Evolutionary conservation across 2,888 invertebrate species (phyloP), one percentile per base, ranked within the genome.

Genomic region (Apomyelois bistriatella): DNA sequence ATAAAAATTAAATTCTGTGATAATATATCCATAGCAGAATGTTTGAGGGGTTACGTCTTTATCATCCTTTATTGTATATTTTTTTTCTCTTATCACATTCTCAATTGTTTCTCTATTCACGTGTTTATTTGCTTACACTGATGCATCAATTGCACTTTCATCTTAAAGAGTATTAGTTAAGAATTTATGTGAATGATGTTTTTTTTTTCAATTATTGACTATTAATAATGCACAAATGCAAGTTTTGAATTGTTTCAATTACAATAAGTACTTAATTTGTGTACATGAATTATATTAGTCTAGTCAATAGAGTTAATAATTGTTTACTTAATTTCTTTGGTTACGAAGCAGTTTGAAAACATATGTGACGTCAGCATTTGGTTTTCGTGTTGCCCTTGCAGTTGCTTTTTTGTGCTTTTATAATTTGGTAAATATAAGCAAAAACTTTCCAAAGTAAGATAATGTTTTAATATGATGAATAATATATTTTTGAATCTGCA

Each of bases 331-430:
- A 41, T 17, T 47, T 10, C 9, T 10, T 47, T n/a, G 43, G 30
- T 15, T 43, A 38, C 50, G 48, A 43, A 59, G 42, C 15, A 55
- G 57, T 56, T 58, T 37, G 54, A 48, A 54, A 52, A 60, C 7
- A 52, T 56, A 61, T 64, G 62, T 54, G 48, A 65, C 66, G 65
- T 70, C 60, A 65, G 64, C 61, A 72, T 75, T 65, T 66, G 58
- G 54, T 65, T 61, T 61, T 61, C 64, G 55, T 58, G 65, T 75
- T 64, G 67, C 74, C 68, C 68, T 70, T 70, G 70, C 68, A 63
- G 67, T 69, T 69, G 83, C 82, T 82, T 79, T 46, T 68, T 79
- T 68, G 76, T 76, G 82, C 82, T 83, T 83, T 66, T 69, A 76
- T 76, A 72, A 73, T 71, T 68, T 68, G 72, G 66, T 62, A 47